Percentiles rank a stretch among this genome's conserved stretches.
These are phyloP conservation scores for Herpetotheres cachinnans DNA, from an alignment of 2,113 vertebrate genomes.

Conservation along the genomic window DNA sequence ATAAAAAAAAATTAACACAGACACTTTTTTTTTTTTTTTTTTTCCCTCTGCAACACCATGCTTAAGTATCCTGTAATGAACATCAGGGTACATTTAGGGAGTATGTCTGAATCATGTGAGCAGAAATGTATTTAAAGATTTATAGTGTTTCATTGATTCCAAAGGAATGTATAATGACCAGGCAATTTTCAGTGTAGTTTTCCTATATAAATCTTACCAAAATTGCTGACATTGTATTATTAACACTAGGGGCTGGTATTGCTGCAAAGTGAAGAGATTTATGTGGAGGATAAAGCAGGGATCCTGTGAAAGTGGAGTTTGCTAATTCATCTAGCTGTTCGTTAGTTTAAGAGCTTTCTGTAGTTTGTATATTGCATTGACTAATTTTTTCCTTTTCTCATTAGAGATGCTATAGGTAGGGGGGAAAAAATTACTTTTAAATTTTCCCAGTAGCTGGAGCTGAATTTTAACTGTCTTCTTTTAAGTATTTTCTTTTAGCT, in stretches of 20 bases:
- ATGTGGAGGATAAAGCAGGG: constrained; percentile 31
- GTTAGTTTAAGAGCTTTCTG: background rate
- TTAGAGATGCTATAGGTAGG: background rate
- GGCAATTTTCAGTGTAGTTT: background rate
- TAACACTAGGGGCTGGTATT: background rate
- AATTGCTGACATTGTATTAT: constrained; percentile 15
- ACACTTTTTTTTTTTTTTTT: background rate
- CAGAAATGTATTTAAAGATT: background rate
- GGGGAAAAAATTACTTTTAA: background rate
- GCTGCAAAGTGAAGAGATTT: constrained; percentile 26
- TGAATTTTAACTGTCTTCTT: background rate
- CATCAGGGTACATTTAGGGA: background rate
- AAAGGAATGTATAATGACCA: constrained; percentile 25
- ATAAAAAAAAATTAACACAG: background rate
- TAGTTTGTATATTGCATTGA: background rate
- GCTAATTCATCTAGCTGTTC: background rate
- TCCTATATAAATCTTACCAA: background rate
- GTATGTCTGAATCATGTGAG: background rate
- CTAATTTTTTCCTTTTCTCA: background rate
- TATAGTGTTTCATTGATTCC: constrained; percentile 26
- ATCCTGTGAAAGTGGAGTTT: background rate
- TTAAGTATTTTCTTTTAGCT: background rate
- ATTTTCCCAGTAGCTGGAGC: background rate
- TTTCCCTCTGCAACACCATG: background rate
- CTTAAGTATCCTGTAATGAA: constrained; percentile 2